Base-by-base conservation (phyloP, 2,888 invertebrate genomes). In the Plemyria rubiginata region DNA sequence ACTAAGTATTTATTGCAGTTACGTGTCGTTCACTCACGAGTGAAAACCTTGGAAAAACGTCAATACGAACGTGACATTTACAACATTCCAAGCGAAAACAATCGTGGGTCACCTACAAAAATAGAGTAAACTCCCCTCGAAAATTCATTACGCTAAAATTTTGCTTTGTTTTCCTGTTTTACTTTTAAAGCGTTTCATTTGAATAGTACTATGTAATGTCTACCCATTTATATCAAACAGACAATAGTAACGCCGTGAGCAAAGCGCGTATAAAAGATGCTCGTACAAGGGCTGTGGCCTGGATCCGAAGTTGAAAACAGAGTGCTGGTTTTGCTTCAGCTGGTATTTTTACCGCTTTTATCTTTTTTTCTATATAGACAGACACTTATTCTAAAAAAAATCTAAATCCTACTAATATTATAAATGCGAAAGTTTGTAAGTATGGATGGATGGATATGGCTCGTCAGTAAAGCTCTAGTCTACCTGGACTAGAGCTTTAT, bases 281-380 rank as follows among this genome's bases (percentile, higher is more conserved):
- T 65, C 70, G 63, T 67, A 70, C 51, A 51, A 74, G 75, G 71
- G 74, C 69, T 74, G 71, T 72, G 79, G 73, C 79, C 77, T 76
- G 76, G 68, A 68, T 70, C 61, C 56, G 75, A 66, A 53, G 59
- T 68, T 63, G 55, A 71, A 71, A 74, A 71, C 75, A 66, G 76
- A 70, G 67, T 77, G 68, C 69, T 68, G 60, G 67, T 73, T 71
- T 70, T 69, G 72, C 71, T 65, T 69, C 68, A 71, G 66, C 54
- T 56, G n/a, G n/a, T 54, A 61, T 58, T 48, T 48, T 28, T 45
- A 2, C 9, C 9, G 8, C 4, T 41, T 41, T 7, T 32, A 8
- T 3, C 32, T 32, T 8, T 6, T 6, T 7, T 32, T 32, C 22
- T 22, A 9, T 9, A n/a, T n/a, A n/a, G n/a, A n/a, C n/a, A 38